Percentiles rank a stretch among this genome's conserved stretches.
Evolutionary conservation across 2,797 vertebrate species (phyloP).

Genomic region (Helicolenus hilgendorfi): DNA sequence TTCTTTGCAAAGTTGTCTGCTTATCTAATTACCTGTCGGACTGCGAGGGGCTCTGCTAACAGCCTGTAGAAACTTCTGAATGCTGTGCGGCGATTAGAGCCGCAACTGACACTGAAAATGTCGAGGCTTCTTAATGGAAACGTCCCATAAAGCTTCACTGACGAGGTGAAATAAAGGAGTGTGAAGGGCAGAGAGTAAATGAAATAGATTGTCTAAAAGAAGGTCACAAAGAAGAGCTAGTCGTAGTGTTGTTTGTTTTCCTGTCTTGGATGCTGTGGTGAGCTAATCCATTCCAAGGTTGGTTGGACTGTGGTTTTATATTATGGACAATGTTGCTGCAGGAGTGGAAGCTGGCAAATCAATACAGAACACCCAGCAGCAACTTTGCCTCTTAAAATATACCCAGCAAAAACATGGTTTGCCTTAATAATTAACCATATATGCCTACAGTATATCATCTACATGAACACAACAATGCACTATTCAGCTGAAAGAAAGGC

Average conservation of each 20-base stretch:
- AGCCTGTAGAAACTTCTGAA: slow-evolving; percentile 2
- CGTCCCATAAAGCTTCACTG: neutral
- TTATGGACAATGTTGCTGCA: slow-evolving; percentile 15
- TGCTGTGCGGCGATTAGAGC: slow-evolving; percentile 4
- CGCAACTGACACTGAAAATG: neutral
- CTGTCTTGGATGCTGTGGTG: neutral
- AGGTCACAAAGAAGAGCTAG: slow-evolving; percentile 6
- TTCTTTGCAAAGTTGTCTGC: slow-evolving; percentile 12
- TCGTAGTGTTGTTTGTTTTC: neutral
- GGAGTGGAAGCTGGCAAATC: slow-evolving; percentile 7
- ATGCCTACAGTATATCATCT: neutral
- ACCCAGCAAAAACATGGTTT: neutral
- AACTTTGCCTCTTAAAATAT: neutral
- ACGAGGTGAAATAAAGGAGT: slow-evolving; percentile 13
- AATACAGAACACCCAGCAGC: neutral
- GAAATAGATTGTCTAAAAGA: slow-evolving; percentile 1
- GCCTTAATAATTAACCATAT: slow-evolving; percentile 5
- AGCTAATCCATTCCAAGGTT: slow-evolving; percentile 7
- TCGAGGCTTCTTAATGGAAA: neutral
- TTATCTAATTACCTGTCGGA: slow-evolving; percentile 38
- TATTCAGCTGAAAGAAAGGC: neutral
- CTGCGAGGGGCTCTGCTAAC: slow-evolving; percentile 17
- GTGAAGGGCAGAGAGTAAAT: neutral
- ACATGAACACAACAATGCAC: neutral
- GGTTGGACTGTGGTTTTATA: neutral